A percentile compares a stretch with the other conserved stretches of the same genome.
phyloP scores from a whole-genome alignment of 2,797 vertebrate genomes.

The Lutjanus argentimaculatus region DNA sequence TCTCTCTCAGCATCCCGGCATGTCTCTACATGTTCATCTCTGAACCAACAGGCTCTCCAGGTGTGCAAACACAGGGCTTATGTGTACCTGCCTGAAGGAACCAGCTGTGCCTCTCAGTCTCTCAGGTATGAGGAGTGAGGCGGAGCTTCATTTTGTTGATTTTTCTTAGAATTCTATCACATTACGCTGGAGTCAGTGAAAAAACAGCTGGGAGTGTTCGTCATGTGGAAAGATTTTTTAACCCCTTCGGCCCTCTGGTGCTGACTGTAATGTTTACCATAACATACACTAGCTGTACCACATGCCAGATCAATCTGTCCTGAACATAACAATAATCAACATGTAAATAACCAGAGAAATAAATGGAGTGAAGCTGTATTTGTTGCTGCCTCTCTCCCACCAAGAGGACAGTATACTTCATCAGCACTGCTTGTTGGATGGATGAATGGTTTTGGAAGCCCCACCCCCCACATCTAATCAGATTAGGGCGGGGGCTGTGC shows the following conservation, averaged over 20 bases:
- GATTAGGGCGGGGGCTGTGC: too few relatives aligned
- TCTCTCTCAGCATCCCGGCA: neutral
- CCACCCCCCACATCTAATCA: too few relatives aligned
- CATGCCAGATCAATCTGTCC: neutral
- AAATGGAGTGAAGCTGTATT: too few relatives aligned
- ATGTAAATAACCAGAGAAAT: neutral
- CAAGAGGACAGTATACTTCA: too few relatives aligned
- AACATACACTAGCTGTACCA: neutral
- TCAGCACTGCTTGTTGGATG: too few relatives aligned
- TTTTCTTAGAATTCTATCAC: neutral
- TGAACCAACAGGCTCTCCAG: slow-evolving; percentile 49
- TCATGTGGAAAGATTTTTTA: neutral
- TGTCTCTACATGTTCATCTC: slow-evolving; percentile 54
- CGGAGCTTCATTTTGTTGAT: slow-evolving; percentile 11
- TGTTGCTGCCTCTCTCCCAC: too few relatives aligned
- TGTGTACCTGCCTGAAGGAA: slow-evolving; percentile 43
- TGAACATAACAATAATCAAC: neutral
- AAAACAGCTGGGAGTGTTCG: slow-evolving; percentile 19
- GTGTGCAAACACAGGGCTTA: slow-evolving; percentile 54
- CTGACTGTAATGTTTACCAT: neutral
- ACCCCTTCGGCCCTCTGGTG: neutral
- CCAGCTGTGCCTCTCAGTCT: slow-evolving; percentile 27
- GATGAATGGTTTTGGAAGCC: too few relatives aligned
- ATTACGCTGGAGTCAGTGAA: neutral
- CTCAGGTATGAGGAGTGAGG: slow-evolving; percentile 14